Evolutionary conservation across 2,113 vertebrate species (phyloP).

Genomic region (Hemiprocne comata): DNA sequence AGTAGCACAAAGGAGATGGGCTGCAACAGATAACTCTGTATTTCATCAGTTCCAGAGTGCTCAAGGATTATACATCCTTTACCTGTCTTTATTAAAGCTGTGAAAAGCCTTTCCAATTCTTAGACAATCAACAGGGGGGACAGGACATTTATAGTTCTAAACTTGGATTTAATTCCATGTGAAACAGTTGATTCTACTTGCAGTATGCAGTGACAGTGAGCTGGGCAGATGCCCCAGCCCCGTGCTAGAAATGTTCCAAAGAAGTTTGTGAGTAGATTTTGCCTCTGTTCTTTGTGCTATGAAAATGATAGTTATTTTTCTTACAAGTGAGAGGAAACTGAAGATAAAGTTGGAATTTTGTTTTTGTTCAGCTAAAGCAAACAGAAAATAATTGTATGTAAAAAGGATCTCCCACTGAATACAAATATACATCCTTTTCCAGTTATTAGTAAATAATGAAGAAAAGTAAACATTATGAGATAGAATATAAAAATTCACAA

Average conservation of each 20-base stretch:
- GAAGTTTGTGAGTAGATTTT: not conserved
- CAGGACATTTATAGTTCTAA: not conserved
- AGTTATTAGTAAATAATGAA: not conserved
- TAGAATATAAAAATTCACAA: not conserved
- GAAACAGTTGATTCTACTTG: not conserved
- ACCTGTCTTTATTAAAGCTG: not conserved
- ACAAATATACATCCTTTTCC: not conserved
- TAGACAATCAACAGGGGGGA: not conserved
- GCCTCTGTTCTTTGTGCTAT: not conserved
- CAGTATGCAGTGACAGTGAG: not conserved
- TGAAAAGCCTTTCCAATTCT: not conserved
- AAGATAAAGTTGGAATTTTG: not conserved
- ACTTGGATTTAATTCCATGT: not conserved
- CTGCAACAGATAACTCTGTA: not conserved
- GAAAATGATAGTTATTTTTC: not conserved
- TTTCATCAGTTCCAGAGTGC: not conserved
- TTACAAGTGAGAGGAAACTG: not conserved
- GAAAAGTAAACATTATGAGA: not conserved
- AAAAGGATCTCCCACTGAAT: not conserved
- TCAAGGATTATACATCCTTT: not conserved
- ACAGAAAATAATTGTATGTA: not conserved
- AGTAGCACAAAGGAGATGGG: not conserved
- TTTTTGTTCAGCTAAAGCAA: not conserved
- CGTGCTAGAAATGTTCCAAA: not conserved
- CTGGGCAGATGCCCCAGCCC: not conserved